A percentile compares a stretch with the other conserved stretches of the same genome.
These are phyloP conservation scores for Labroides dimidiatus DNA, from an alignment of 2,797 vertebrate genomes.

Conservation along the genomic window DNA sequence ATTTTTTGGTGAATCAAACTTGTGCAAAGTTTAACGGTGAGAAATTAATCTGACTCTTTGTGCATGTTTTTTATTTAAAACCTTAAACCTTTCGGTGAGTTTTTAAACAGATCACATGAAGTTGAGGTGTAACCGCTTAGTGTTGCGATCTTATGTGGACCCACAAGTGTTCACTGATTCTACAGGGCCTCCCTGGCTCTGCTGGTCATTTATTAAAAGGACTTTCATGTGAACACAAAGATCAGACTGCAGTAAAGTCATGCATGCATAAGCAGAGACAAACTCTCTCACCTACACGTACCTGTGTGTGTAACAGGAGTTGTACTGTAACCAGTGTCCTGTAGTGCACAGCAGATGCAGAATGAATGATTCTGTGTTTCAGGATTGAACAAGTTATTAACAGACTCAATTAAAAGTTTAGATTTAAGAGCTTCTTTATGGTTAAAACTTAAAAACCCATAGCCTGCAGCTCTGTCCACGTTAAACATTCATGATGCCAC, in stretches of 20 bases:
- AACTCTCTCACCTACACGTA: neutral
- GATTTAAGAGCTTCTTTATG: neutral
- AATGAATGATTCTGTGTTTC: neutral
- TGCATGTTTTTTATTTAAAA: neutral
- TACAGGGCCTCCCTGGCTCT: conserved; percentile 7
- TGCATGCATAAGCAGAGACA: neutral
- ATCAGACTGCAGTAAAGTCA: neutral
- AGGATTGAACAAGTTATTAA: neutral
- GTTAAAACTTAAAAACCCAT: neutral
- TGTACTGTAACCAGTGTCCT: neutral
- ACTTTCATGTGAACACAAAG: neutral
- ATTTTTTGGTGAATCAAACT: neutral
- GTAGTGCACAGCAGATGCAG: neutral
- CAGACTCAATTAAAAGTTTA: neutral
- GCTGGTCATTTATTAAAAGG: conserved; percentile 35
- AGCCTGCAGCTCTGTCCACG: neutral
- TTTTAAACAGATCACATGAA: neutral
- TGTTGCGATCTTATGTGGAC: conserved; percentile 23
- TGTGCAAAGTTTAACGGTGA: neutral
- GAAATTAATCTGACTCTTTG: neutral
- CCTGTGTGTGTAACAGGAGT: neutral
- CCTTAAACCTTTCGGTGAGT: neutral
- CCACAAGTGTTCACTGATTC: conserved; percentile 11
- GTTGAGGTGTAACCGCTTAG: neutral
- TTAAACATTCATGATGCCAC: conserved; percentile 25